phyloP scores from a whole-genome alignment of 2,113 vertebrate species.

The Nycticryphes semicollaris region DNA sequence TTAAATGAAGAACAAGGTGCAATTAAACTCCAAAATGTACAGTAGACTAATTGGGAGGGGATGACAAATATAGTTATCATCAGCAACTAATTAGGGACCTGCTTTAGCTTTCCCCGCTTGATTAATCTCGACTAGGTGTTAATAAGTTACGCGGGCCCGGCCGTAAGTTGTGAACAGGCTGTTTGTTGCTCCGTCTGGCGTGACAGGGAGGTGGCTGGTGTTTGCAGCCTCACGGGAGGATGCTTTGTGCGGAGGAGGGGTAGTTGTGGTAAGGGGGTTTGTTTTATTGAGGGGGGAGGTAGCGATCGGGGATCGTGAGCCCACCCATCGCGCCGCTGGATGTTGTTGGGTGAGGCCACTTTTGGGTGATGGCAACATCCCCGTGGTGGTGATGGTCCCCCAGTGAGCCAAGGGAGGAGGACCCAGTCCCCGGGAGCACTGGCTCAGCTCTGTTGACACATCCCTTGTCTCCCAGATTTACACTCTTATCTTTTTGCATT shows the following conservation, averaged over 20 bases:
- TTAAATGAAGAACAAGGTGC: conserved; percentile 81
- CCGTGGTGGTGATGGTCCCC: background rate
- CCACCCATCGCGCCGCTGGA: rapidly evolving
- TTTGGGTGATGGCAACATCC: background rate
- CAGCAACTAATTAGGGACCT: conserved; percentile 80
- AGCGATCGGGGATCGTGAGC: rapidly evolving
- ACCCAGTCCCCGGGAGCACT: background rate
- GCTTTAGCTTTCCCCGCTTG: conserved; percentile 75
- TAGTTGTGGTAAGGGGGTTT: rapidly evolving
- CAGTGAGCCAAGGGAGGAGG: background rate
- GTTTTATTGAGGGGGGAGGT: rapidly evolving
- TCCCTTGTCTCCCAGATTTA: conserved; percentile 47
- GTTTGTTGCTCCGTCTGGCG: background rate
- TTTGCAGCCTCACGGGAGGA: background rate
- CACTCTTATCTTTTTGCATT: conserved; percentile 38
- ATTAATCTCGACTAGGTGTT: conserved; percentile 80
- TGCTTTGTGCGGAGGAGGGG: background rate
- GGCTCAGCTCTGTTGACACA: background rate
- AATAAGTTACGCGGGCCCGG: conserved; percentile 68
- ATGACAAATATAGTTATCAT: conserved; percentile 86
- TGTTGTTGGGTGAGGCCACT: background rate
- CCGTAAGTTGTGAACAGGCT: conserved; percentile 1
- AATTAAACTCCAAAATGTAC: conserved; percentile 81
- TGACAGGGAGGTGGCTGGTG: background rate
- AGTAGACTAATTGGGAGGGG: conserved; percentile 81